Percentiles rank a stretch among this genome's conserved stretches.
Evolutionary conservation across 2,888 invertebrate species (phyloP).

Genomic region (Syritta pipiens): DNA sequence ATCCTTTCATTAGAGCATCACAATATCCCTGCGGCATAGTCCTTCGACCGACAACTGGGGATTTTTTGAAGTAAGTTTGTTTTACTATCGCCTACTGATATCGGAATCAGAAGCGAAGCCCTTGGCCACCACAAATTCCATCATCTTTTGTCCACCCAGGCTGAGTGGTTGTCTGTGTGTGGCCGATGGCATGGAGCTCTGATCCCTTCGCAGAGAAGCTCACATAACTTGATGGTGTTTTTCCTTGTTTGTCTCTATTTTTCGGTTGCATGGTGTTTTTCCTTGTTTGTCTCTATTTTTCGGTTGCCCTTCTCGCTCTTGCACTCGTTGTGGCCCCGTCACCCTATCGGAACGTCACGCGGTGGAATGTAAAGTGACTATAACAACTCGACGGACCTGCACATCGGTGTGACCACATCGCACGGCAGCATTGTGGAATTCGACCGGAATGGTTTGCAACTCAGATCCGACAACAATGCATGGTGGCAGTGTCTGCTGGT

Average conservation of each 20-base stretch:
- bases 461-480: constrained; percentile 75
- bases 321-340: too few relatives aligned
- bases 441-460: constrained; percentile 87
- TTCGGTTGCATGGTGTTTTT: constrained; percentile 37
- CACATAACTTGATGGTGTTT: constrained; percentile 30
- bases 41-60: constrained; percentile 92
- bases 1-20: constrained; percentile 90
- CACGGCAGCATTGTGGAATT: constrained; percentile 90
- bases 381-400: constrained; percentile 90
- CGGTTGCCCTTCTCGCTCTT: constrained; percentile 25
- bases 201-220: constrained; percentile 32
- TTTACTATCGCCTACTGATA: constrained; percentile 35
- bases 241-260: constrained; percentile 46
- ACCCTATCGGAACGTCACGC: constrained; percentile 3
- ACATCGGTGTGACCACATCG: constrained; percentile 94
- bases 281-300: constrained; percentile 43
- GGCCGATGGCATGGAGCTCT: neutral
- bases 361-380: constrained; percentile 84
- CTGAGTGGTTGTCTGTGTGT: neutral
- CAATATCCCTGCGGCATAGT: constrained; percentile 90
- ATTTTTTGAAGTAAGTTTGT: constrained; percentile 89
- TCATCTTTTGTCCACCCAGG: constrained; percentile 38
- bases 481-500: constrained; percentile 87
- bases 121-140: constrained; percentile 17
- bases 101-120: neutral